Evolutionary conservation across 2,113 vertebrate genomes (phyloP), one percentile per base, ranked within the genome.

Genomic region (Heloderma charlesbogerti): DNA sequence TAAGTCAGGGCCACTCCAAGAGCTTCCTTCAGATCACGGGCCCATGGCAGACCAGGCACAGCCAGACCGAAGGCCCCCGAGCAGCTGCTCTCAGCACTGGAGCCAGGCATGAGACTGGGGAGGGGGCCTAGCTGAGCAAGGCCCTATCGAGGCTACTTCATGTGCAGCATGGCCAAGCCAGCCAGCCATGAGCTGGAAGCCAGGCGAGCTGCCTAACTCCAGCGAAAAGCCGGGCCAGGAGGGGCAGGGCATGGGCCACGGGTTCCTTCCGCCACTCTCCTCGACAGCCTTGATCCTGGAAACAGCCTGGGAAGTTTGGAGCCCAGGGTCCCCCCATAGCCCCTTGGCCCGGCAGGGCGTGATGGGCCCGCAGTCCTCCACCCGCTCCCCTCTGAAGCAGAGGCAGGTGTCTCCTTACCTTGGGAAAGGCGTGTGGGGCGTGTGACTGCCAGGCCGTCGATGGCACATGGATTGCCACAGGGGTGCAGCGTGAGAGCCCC

Each of bases 401-500:
- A 6, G 1, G 3, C 25, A 18, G 6, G 15, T 45, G 13, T 1
- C 31, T 43, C 69, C 84, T 88, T 98, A 99, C 99, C 99, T 98
- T 99, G 99, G 40, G 97, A 98, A 81, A 99, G 98, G 74, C 98
- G 98, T 0, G 92, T 97, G 79, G 99, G 98, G 92, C 96, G 97
- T 54, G 93, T 97, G 69, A 99, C 80, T 0, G 91, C 93, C 37
- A 98, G 93, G 0, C 99, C 98, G 12, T 99, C 99, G 0, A 98
- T 94, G 57, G 98, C 94, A 10, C 99, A 99, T 89, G 96, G 96
- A 22, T 98, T 98, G 89, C 99, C 98, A 43, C 98, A 99, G 79
- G 99, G 99, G 95, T 99, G 96, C 91, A 99, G 96, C 0, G 97
- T 99, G 93, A 99, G 98, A 6, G 94, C 96, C 54, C 98, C 99